Evolutionary conservation across 2,888 invertebrate species (phyloP), one percentile per base, ranked within the genome.

Genomic region (Cylindroiulus punctatus): DNA sequence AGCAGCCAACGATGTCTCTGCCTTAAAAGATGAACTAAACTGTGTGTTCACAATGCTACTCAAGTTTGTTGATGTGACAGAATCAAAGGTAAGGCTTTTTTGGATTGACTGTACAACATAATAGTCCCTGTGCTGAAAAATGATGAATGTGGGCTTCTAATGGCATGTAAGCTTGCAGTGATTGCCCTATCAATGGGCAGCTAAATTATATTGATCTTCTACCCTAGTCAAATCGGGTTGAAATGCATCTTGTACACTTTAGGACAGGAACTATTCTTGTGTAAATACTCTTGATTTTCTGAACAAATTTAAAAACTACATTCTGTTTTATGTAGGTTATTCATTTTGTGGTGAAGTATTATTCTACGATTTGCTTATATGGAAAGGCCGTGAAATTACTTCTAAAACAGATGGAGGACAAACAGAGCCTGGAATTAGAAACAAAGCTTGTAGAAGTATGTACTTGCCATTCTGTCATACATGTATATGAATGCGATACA

Each of bases 31-130:
- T 87, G 93, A 94, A 36, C 92, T 96, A 32, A 93, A 93, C 89
- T 93, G 91, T 85, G 91, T 92, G 87, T 94, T 93, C 93, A 92
- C 93, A 87, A 95, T 96, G 89, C 92, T 97, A 88, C 93, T 95
- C 89, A 96, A 96, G 91, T 97, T 95, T 91, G 93, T 94, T 0
- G 97, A 98, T 90, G 92, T 95, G 83, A 93, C 92, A 86, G 97
- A 97, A 91, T 90, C 92, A 57, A 96, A 96, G 93, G 95, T 95
- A n/a, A n/a, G n/a, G n/a, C n/a, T n/a, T n/a, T n/a, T n/a, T n/a
- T n/a, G n/a, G n/a, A n/a, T n/a, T n/a, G n/a, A n/a, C n/a, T n/a
- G n/a, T n/a, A n/a, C n/a, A n/a, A n/a, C n/a, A n/a, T n/a, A n/a
- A n/a, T n/a, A n/a, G n/a, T n/a, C n/a, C n/a, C n/a, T n/a, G n/a